phyloP scores from a whole-genome alignment of 1,140 invertebrate species.

The Euwallacea fornicatus region DNA sequence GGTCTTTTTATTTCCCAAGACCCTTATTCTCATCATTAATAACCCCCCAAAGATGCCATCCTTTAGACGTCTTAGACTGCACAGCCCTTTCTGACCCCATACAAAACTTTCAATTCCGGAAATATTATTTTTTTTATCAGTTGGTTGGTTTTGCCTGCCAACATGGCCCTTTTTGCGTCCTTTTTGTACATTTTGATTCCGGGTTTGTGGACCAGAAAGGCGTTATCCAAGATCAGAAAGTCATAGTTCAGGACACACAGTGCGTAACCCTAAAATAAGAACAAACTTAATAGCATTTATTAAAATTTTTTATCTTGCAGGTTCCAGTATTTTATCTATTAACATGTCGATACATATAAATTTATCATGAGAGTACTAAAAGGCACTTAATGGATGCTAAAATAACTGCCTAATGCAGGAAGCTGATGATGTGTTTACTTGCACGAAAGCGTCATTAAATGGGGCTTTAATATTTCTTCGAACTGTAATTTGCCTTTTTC shows the following conservation, averaged over 20 bases:
- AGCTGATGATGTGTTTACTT: too few relatives aligned
- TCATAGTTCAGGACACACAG: slow-evolving; percentile 87
- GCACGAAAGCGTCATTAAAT: too few relatives aligned
- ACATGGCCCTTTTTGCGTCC: slow-evolving; percentile 71
- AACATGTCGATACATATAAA: slow-evolving; percentile 26
- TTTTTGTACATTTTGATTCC: slow-evolving; percentile 81
- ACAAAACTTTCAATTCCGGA: slow-evolving; percentile 81
- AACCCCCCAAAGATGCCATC: too few relatives aligned
- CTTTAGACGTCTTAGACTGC: slow-evolving; percentile 61
- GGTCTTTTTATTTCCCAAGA: too few relatives aligned
- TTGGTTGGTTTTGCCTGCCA: slow-evolving; percentile 76
- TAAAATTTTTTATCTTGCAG: too few relatives aligned
- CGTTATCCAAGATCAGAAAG: slow-evolving; percentile 87
- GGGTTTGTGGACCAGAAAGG: slow-evolving; percentile 84
- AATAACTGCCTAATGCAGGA: too few relatives aligned
- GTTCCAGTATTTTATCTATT: too few relatives aligned
- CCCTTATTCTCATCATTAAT: too few relatives aligned
- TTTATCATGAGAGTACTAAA: slow-evolving; percentile 24
- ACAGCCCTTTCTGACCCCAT: slow-evolving; percentile 77
- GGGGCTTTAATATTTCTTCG: too few relatives aligned
- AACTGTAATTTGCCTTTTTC: too few relatives aligned
- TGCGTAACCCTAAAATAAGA: slow-evolving; percentile 73
- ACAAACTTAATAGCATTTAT: too few relatives aligned
- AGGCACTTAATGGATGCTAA: too few relatives aligned
- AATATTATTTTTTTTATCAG: slow-evolving; percentile 80